These are phyloP conservation scores for Invenusta paracnida DNA, from an alignment of 2,888 invertebrate genomes.

Conservation along the genomic window DNA sequence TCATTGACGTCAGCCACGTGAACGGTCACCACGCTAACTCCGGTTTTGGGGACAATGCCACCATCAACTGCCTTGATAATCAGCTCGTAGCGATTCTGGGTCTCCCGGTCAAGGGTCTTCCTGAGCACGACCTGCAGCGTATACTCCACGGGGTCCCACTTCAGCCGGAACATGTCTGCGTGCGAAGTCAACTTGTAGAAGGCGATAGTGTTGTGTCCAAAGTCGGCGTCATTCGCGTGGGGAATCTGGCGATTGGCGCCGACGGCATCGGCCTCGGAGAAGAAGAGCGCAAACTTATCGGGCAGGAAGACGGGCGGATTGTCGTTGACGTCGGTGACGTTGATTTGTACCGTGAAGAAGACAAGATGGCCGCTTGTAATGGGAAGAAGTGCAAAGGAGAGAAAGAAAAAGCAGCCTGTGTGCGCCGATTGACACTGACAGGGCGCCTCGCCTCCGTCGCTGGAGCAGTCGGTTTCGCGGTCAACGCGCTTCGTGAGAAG, in stretches of 20 bases:
- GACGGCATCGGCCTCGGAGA: slow-evolving; percentile 32
- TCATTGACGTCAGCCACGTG: slow-evolving; percentile 1
- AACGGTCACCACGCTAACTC: not conserved
- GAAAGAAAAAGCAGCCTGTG: slow-evolving; percentile 21
- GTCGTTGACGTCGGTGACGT: slow-evolving; percentile 32
- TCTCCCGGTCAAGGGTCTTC: not conserved
- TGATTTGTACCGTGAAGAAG: slow-evolving; percentile 27
- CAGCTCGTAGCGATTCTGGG: not conserved
- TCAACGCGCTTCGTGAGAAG: not conserved
- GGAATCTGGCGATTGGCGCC: slow-evolving; percentile 23
- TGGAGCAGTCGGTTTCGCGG: slow-evolving; percentile 4
- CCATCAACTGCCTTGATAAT: not conserved
- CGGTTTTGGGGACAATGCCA: not conserved
- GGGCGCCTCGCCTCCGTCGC: not conserved
- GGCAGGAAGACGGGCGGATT: slow-evolving; percentile 33
- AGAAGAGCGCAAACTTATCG: not conserved
- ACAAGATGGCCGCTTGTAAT: not conserved
- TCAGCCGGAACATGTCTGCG: not conserved
- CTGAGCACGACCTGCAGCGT: not conserved
- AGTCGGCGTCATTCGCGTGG: slow-evolving; percentile 19
- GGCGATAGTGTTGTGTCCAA: slow-evolving; percentile 18
- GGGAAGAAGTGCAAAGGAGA: slow-evolving; percentile 22
- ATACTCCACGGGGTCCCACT: not conserved
- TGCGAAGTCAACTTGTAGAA: not conserved
- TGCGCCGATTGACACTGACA: not conserved